These are phyloP conservation scores for Smutsia temminckii DNA, from an alignment of 2,797 vertebrate genomes.

Conservation along the genomic window DNA sequence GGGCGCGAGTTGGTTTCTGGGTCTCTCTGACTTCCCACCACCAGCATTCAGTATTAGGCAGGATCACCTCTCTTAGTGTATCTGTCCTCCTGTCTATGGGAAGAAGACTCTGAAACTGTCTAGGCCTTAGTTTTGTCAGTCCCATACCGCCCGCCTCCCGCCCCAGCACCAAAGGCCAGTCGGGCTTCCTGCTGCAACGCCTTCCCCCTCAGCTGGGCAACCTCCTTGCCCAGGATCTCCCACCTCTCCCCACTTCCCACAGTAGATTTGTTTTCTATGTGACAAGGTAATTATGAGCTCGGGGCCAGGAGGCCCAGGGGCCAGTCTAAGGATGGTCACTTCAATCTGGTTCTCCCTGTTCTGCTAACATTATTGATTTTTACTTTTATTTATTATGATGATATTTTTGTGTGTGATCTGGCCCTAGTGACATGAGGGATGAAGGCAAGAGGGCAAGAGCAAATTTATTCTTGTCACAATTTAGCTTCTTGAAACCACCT, in stretches of 20 bases:
- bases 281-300: constrained; percentile 80
- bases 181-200: background rate
- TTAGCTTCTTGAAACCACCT: constrained; percentile 43
- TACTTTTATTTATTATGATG: constrained; percentile 74
- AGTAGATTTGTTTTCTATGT: constrained; percentile 77
- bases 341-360: constrained; percentile 67
- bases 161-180: background rate
- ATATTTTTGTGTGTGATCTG: constrained; percentile 28
- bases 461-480: constrained; percentile 64
- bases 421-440: constrained; percentile 45
- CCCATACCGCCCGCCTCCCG: background rate
- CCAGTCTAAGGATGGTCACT: constrained; percentile 71
- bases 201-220: background rate
- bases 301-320: constrained; percentile 62
- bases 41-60: background rate
- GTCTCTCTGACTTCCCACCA: rapidly evolving
- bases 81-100: background rate
- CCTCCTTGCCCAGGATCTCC: constrained; percentile 16
- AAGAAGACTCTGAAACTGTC: constrained; percentile 32
- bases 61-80: background rate
- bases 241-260: constrained; percentile 4
- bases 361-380: constrained; percentile 77
- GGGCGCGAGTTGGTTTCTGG: background rate
- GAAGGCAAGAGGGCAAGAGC: constrained; percentile 32
- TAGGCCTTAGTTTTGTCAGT: background rate